phyloP scores from a whole-genome alignment of 1,140 invertebrate species.

The Tetragonula clypearis region DNA sequence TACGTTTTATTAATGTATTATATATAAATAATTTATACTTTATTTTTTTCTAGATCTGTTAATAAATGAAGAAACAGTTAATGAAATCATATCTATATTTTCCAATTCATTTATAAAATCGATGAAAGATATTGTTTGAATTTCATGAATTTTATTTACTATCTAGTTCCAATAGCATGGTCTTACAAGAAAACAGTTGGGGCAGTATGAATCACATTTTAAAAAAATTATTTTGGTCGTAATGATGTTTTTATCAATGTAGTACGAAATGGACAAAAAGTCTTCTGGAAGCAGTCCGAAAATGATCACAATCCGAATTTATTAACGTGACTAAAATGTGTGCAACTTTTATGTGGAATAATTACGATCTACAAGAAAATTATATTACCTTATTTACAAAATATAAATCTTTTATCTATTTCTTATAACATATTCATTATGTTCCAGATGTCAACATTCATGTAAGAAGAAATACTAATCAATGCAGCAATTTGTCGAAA shows the following conservation, averaged over 20 bases:
- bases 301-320: slow-evolving; percentile 54
- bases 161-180: slow-evolving; percentile 67
- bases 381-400: background rate
- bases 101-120: slow-evolving; percentile 61
- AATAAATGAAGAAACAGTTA: slow-evolving; percentile 81
- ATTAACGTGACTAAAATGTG: slow-evolving; percentile 62
- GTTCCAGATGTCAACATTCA: slow-evolving; percentile 65
- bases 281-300: slow-evolving; percentile 43
- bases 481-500: slow-evolving; percentile 78
- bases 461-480: slow-evolving; percentile 70
- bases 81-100: slow-evolving; percentile 79
- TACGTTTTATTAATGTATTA: background rate
- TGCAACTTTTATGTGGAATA: slow-evolving; percentile 66
- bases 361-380: slow-evolving; percentile 59
- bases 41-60: slow-evolving; percentile 74
- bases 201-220: slow-evolving; percentile 60
- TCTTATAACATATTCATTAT: slow-evolving; percentile 17
- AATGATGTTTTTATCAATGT: slow-evolving; percentile 24
- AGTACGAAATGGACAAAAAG: slow-evolving; percentile 60
- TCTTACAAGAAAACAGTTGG: slow-evolving; percentile 56
- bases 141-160: slow-evolving; percentile 62
- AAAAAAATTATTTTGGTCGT: slow-evolving; percentile 35
- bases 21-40: background rate
- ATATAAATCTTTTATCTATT: background rate
- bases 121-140: slow-evolving; percentile 47